Evolutionary conservation across 2,113 vertebrate species (phyloP).

Genomic region (Thermophis baileyi): DNA sequence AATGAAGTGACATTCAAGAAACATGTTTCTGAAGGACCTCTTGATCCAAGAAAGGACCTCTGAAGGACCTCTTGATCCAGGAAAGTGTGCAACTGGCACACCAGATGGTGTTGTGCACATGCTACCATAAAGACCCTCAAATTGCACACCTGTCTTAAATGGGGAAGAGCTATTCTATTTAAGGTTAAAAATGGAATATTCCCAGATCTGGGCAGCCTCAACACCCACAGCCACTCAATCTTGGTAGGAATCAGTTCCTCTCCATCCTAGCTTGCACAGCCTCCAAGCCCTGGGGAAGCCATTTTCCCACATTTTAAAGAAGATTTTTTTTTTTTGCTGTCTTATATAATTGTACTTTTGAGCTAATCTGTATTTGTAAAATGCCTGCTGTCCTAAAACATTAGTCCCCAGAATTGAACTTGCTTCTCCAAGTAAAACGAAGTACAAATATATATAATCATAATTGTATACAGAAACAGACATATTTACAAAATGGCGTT

Average conservation of each 20-base stretch:
- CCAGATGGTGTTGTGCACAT: background rate
- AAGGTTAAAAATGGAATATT: background rate
- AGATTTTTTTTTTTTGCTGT: slow-evolving; percentile 46
- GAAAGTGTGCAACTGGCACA: background rate
- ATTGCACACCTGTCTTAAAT: background rate
- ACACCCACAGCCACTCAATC: background rate
- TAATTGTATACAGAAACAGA: slow-evolving; percentile 44
- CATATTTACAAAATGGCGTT: slow-evolving; percentile 53
- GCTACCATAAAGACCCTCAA: background rate
- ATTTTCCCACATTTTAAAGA: background rate
- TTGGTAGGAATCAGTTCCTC: background rate
- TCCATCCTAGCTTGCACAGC: background rate
- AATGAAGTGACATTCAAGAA: background rate
- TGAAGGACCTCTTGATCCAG: background rate
- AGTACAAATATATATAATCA: slow-evolving; percentile 46
- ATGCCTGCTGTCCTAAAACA: slow-evolving; percentile 49
- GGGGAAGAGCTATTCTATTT: background rate
- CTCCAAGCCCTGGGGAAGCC: background rate
- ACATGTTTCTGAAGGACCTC: background rate
- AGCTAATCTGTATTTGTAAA: slow-evolving; percentile 62
- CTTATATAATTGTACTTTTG: slow-evolving; percentile 67
- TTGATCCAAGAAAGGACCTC: no score
- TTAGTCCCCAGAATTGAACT: slow-evolving; percentile 33
- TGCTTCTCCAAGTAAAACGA: slow-evolving; percentile 11
- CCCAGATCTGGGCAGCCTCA: background rate